Percentiles rank a stretch among this genome's conserved stretches.
phyloP scores from a whole-genome alignment of 2,113 vertebrate species.

The Monopterus albus region DNA sequence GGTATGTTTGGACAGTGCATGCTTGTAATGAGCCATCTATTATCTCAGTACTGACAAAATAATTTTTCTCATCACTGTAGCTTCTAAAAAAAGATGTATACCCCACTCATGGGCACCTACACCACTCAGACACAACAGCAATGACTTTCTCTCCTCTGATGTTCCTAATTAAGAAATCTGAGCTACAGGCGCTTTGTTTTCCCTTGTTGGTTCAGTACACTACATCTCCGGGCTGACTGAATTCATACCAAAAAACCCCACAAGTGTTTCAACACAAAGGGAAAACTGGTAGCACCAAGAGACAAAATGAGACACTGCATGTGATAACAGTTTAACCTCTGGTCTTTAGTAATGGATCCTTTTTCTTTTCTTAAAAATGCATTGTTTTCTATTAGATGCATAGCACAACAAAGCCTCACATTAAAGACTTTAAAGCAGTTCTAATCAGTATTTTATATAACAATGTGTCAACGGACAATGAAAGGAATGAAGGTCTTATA shows the following conservation, averaged over 20 bases:
- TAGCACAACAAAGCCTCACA: neutral
- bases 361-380: neutral
- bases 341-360: too few species aligned
- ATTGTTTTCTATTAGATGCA: neutral
- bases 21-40: neutral
- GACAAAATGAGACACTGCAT: too few species aligned
- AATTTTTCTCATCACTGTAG: slow-evolving; percentile 2
- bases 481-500: neutral
- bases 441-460: neutral
- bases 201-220: slow-evolving; percentile 64
- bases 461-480: neutral
- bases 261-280: neutral
- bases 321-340: too few species aligned
- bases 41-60: neutral
- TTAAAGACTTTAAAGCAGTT: neutral
- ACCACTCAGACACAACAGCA: slow-evolving; percentile 45
- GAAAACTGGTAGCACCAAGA: too few species aligned
- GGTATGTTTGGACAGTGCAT: neutral
- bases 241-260: slow-evolving; percentile 30
- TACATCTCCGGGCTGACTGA: slow-evolving; percentile 27
- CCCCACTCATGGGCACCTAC: slow-evolving; percentile 18
- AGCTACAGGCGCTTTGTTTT: slow-evolving; percentile 53
- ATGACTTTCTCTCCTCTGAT: slow-evolving; percentile 44
- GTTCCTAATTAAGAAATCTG: slow-evolving; percentile 59
- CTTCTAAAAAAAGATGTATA: slow-evolving; percentile 43